phyloP scores from a whole-genome alignment of 2,888 invertebrate genomes.

The Xestia ashworthii region DNA sequence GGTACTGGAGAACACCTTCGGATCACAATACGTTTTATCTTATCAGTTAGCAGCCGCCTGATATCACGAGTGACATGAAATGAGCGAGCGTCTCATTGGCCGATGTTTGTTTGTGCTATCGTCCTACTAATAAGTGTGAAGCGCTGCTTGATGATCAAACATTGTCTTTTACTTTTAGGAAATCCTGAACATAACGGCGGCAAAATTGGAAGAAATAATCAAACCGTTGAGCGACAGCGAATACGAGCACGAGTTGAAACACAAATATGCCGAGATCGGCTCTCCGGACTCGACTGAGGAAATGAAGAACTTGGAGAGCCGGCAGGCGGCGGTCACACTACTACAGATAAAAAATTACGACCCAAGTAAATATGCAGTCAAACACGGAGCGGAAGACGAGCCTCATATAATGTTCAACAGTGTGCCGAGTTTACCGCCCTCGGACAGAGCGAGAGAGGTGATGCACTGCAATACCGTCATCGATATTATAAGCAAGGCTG shows the following conservation, averaged over 20 bases:
- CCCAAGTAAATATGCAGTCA: constrained; percentile 86
- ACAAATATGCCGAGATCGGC: constrained; percentile 85
- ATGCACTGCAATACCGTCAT: constrained; percentile 90
- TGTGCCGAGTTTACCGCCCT: constrained; percentile 90
- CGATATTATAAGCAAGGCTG: constrained; percentile 89
- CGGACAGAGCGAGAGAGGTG: constrained; percentile 89
- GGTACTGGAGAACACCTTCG: constrained; percentile 83
- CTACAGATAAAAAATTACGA: constrained; percentile 90
- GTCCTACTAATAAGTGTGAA: constrained; percentile 77
- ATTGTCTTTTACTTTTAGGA: constrained; percentile 89
- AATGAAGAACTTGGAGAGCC: constrained; percentile 89
- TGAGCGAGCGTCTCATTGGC: constrained; percentile 84
- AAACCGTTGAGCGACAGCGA: constrained; percentile 85
- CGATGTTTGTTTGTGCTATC: constrained; percentile 83
- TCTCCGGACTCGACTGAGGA: constrained; percentile 89
- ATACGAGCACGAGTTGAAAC: constrained; percentile 80
- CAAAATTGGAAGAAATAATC: constrained; percentile 91
- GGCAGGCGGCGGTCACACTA: constrained; percentile 89
- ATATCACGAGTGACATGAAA: constrained; percentile 84
- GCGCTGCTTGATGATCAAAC: constrained; percentile 79
- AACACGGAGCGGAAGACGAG: constrained; percentile 81
- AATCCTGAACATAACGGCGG: constrained; percentile 90
- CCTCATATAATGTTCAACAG: constrained; percentile 91
- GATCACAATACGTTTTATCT: constrained; percentile 84
- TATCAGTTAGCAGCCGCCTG: constrained; percentile 82